These are phyloP conservation scores for Pollenia angustigena DNA, from an alignment of 2,888 invertebrate genomes.

Conservation along the genomic window DNA sequence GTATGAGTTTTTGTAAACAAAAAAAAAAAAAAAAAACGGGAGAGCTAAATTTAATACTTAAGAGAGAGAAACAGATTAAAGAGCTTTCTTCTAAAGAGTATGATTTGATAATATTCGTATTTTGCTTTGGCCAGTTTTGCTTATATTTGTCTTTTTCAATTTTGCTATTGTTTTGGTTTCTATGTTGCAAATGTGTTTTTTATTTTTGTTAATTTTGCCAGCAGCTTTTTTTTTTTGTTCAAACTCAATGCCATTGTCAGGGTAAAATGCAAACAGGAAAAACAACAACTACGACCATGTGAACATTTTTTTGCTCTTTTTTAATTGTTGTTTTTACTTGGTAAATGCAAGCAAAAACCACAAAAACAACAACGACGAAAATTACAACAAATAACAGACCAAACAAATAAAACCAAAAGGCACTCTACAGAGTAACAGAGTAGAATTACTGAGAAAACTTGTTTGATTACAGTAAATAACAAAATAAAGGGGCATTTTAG, in stretches of 20 bases:
- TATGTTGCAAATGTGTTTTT: slow-evolving; percentile 26
- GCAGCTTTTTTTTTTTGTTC: slow-evolving; percentile 36
- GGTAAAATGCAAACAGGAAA: slow-evolving; percentile 67
- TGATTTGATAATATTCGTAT: not conserved
- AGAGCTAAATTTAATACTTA: not conserved
- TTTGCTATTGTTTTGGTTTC: not conserved
- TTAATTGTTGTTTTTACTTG: slow-evolving; percentile 51
- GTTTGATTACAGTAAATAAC: slow-evolving; percentile 29
- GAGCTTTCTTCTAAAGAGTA: slow-evolving; percentile 19
- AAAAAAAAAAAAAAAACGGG: slow-evolving; percentile 11
- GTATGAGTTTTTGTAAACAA: not conserved
- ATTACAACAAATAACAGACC: slow-evolving; percentile 55
- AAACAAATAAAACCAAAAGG: slow-evolving; percentile 18
- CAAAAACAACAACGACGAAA: slow-evolving; percentile 34
- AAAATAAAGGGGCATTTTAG: not conserved
- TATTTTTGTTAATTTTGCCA: slow-evolving; percentile 33
- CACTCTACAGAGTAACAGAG: slow-evolving; percentile 32
- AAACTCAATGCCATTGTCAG: slow-evolving; percentile 72
- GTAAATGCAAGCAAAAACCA: slow-evolving; percentile 39
- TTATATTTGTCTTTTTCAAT: not conserved
- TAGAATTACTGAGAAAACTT: slow-evolving; percentile 28
- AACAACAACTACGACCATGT: slow-evolving; percentile 58
- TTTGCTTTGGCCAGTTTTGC: not conserved
- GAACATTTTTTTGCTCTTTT: slow-evolving; percentile 35
- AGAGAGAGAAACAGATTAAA: slow-evolving; percentile 3